Base-by-base conservation (phyloP, 2,888 invertebrate genomes). In the Amiota minor region DNA sequence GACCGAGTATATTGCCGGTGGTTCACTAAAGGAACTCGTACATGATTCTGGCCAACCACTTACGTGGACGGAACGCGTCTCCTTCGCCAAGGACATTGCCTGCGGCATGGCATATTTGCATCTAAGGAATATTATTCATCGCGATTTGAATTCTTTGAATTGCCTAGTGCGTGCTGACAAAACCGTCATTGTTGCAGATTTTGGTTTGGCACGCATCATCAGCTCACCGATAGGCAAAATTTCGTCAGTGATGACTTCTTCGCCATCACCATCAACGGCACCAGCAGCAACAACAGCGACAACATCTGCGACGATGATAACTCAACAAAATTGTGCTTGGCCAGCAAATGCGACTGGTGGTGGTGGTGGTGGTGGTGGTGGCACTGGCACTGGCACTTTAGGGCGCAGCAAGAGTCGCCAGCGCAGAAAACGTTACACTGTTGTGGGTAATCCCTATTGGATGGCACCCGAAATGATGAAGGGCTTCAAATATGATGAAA, bases 381-480 rank as follows among this genome's bases (percentile, higher is more conserved):
- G 56, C 18, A 83, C 83, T 74, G 81, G 82, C 9, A 88, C 88
- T n/a, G 90, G 91, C 55, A 89, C 90, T 0, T 90, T 91, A 74
- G 90, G 89, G 10, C 85, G 90, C 70, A 92, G 90, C 79, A 92
- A 94, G 75, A 93, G 93, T 68, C 91, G 92, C 68, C 93, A 94
- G 81, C 91, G 97, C 0, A 92, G 96, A 80, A 97, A 97, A 87
- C 92, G 98, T 14, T 98, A 98, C 89, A 98, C 98, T 0, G 97
- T 98, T 46, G 98, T 98, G 0, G 98, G 98, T 1, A 98, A 97
- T 91, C 98, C 98, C 0, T 98, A 97, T 90, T 98, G 98, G 97
- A 98, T 98, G 98, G 98, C 98, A 0, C 98, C 98, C 0, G 98
- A 98, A 90, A 98, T 98, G 98, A 96, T 98, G 96, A 97, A 96